Base-by-base conservation (phyloP, 2,888 invertebrate species). In the Emmelina monodactyla region DNA sequence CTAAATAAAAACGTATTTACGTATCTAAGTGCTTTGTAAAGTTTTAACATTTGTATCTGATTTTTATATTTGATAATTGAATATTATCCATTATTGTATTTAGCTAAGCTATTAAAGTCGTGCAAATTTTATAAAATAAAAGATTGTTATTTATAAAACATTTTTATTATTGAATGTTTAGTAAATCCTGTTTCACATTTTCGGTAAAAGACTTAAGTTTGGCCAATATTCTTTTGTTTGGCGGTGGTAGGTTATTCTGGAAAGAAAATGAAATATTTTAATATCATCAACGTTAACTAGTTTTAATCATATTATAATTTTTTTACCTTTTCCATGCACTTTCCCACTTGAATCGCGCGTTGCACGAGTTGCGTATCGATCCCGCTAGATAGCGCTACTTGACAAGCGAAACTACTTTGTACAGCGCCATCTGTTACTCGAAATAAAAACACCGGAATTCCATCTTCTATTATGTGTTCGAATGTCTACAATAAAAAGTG, bases 391-490 rank as follows among this genome's bases (percentile, higher is more conserved):
- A 62, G 64, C 0, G 91, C 90, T 31, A 88, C 85, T 31, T 83
- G 79, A 35, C 82, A 81, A 9, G 91, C 89, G 55, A 85, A 87
- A 61, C 91, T 89, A 31, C 66, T 59, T 12, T 66, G 62, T 0
- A 84, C 82, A 31, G 71, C 56, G 9, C 91, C 91, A 33, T 81
- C 79, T 2, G 69, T 68, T 31, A 89, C 58, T 41, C 86, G 85
- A 63, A 85, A 88, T 28, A 91, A 68, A 54, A 88, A 89, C 2
- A 88, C 83, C 10, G 91, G 69, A 39, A 82, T 76, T 1, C 73
- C 80, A 13, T 81, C 81, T 32, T 83, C 71, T 9, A 83, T 49
- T n/a, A 85, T 51, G 49, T 84, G 83, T 44, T 87, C 86, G 61
- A 88, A 82, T 2, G 82, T 83, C 88, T 88, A 31, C 9, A 28